Base-by-base conservation (phyloP, 2,113 vertebrate genomes). In the Peromyscus californicus region DNA sequence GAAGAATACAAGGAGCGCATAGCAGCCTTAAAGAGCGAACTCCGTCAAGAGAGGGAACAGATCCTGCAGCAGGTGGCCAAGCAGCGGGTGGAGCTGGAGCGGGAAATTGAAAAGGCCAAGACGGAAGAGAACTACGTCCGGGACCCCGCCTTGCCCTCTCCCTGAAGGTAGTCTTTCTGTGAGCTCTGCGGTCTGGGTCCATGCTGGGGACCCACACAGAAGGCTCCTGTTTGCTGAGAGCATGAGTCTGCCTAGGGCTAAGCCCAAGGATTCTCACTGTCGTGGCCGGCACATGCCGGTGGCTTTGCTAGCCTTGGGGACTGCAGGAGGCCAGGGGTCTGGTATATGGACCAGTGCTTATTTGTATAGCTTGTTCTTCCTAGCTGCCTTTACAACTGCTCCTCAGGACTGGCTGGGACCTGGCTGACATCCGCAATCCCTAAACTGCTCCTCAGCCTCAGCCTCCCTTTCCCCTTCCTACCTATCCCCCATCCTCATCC, bases 1-100 rank as follows among this genome's bases (percentile, higher is more conserved):
- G 99, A 99, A 97, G 99, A 99, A 16, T 99, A 99, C 98, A 99
- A 98, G 97, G 99, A 99, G 17, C 98, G 99, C 2, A 98, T 99
- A 0, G 90, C 97, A 0, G 98, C 98, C 0, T 96, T 99, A 0
- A 99, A 99, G 89, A 98, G 96, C 0, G 99, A 99, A 87, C 98
- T 99, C 2, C 98, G 98, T 89, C 98, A 98, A 6, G 99, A 99
- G 97, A 96, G 99, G 95, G 99, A 99, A 76, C 99, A 99, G 61
- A 99, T 99, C 94, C 99, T 99, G 96, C 99, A 99, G 88, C 99
- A 99, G 98, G 98, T 99, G 7, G 98, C 70, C 51, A 99, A 98
- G 91, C 99, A 99, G 96, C 98, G 99, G 0, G 97, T 99, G 78
- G 99, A 99, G 22, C 98, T 99, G 96, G 99, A 99, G 95, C 98